A percentile compares a stretch with the other conserved stretches of the same genome.
phyloP scores from a whole-genome alignment of 1,140 invertebrate species.

The Drosophila suzukii region DNA sequence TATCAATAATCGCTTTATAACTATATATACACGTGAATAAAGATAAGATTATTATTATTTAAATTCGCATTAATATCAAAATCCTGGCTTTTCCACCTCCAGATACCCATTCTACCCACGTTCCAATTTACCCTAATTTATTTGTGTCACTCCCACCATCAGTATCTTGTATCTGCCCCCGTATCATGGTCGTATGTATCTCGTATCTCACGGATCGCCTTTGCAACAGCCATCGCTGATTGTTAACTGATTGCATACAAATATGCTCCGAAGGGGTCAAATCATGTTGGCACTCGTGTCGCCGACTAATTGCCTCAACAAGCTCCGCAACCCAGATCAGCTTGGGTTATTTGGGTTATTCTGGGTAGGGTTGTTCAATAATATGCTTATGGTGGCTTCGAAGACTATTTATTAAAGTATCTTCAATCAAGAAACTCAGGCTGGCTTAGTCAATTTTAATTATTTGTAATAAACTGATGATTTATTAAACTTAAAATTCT shows the following conservation, averaged over 20 bases:
- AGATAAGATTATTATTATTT: too few species aligned
- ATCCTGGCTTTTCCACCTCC: not conserved
- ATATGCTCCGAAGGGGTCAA: conserved; percentile 57
- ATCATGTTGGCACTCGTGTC: conserved; percentile 67
- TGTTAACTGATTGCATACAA: conserved; percentile 70
- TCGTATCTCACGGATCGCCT: conserved; percentile 4
- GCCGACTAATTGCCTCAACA: conserved; percentile 72
- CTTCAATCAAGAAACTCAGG: too few species aligned
- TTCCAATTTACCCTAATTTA: not conserved
- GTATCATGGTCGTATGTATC: not conserved
- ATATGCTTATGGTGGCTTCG: too few species aligned
- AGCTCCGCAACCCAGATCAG: conserved; percentile 31
- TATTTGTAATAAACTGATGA: not conserved
- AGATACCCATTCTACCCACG: not conserved
- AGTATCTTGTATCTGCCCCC: not conserved
- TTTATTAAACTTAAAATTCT: not conserved
- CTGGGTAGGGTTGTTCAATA: not conserved
- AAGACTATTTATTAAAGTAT: too few species aligned
- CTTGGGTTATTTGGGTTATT: not conserved
- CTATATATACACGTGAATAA: not conserved
- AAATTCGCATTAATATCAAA: too few species aligned
- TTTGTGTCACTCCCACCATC: not conserved
- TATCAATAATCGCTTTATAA: not conserved
- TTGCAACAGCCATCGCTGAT: conserved; percentile 17
- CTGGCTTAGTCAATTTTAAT: too few species aligned